Evolutionary conservation across 2,113 vertebrate genomes (phyloP), one percentile per base, ranked within the genome.

Genomic region (Cepphus grylle): DNA sequence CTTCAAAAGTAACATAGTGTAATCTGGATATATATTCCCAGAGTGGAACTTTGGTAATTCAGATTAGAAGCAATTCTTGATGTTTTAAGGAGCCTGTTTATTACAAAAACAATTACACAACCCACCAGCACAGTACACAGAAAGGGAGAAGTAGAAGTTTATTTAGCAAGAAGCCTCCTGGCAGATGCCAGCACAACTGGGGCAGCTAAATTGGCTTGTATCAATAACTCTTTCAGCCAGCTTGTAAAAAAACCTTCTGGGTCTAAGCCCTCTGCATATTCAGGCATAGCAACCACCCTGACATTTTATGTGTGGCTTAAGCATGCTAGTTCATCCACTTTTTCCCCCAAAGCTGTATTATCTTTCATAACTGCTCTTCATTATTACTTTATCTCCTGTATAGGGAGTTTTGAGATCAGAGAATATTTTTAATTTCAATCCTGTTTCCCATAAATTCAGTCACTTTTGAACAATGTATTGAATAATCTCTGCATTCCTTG

Each of bases 21-120:
- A 97, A 97, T 97, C 97, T 97, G 93, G 95, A 97, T 97, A 96
- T 97, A 94, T 97, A 97, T 97, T 97, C 97, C 97, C 97, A 97
- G 90, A 97, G 96, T 97, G 94, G 86, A 94, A 97, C 42, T 95
- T 93, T 95, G 95, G 94, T 91, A 90, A 97, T 97, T 98, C 97
- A 97, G 97, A 98, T 98, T 97, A 98, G 95, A 97, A 97, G 93
- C 92, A 95, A 92, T 95, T 97, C 95, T 97, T 83, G 96, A 96
- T 96, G 94, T 93, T 97, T 94, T 93, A 96, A 95, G 94, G 86
- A 89, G 95, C 81, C 76, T 96, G 79, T 96, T 97, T 97, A 97
- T 98, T 96, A 94, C 85, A 94, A 94, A 97, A 97, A 96, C 95
- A 97, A 88, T 96, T 97, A 96, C 81, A 95, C 84, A 96, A 95